Evolutionary conservation across 1,140 invertebrate species (phyloP).

Genomic region (Brachionus rotundiformis): DNA sequence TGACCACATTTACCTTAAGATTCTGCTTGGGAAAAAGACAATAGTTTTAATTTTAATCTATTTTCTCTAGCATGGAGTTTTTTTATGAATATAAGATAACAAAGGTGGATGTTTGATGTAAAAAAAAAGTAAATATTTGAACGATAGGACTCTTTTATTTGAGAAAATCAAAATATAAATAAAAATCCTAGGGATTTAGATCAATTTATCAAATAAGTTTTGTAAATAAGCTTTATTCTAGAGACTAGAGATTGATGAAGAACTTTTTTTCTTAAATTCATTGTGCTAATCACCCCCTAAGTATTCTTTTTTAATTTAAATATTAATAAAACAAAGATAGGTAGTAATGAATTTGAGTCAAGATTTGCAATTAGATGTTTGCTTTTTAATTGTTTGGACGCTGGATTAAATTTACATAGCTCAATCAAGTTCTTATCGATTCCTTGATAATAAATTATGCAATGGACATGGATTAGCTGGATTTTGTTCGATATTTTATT

Average conservation of each 20-base stretch:
- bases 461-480: neutral
- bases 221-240: conserved; percentile 41
- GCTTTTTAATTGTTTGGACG: conserved; percentile 10
- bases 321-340: conserved; percentile 42
- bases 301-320: conserved; percentile 43
- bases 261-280: neutral
- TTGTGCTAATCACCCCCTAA: conserved; percentile 33
- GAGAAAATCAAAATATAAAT: conserved; percentile 36
- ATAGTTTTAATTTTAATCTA: neutral
- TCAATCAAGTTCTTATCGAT: conserved; percentile 9
- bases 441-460: conserved; percentile 5
- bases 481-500: neutral
- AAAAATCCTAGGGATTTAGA: conserved; percentile 31
- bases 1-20: neutral
- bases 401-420: neutral
- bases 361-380: conserved; percentile 40
- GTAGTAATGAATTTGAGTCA: conserved; percentile 32
- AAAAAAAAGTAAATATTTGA: conserved; percentile 36
- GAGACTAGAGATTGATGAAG: conserved; percentile 9
- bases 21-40: neutral
- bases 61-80: neutral
- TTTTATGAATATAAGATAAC: neutral
- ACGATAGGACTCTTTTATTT: conserved; percentile 31
- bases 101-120: conserved; percentile 41
- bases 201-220: conserved; percentile 36